phyloP scores from a whole-genome alignment of 2,888 invertebrate genomes.

The Lottia gigantea region DNA sequence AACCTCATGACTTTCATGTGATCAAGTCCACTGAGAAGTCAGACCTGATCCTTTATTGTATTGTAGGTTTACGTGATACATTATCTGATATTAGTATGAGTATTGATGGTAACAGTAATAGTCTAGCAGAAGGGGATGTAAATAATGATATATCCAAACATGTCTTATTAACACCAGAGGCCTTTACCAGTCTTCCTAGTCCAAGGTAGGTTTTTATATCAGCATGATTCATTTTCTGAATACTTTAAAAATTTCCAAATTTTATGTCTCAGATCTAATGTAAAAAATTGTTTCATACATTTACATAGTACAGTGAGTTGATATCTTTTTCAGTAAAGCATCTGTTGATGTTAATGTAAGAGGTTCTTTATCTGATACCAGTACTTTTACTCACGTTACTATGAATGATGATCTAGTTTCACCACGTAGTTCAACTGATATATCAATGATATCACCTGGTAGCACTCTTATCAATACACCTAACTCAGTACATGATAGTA shows the following conservation, averaged over 20 bases:
- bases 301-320: too few relatives aligned
- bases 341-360: constrained; percentile 23
- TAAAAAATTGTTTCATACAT: too few relatives aligned
- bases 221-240: too few relatives aligned
- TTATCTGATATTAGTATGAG: constrained; percentile 53
- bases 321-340: constrained; percentile 24
- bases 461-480: background rate
- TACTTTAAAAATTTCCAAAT: too few relatives aligned
- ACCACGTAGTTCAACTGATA: constrained; percentile 45
- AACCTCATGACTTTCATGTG: too few relatives aligned
- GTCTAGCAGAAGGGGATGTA: constrained; percentile 29
- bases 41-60: constrained; percentile 35
- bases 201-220: constrained; percentile 37
- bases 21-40: constrained; percentile 32
- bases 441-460: constrained; percentile 30
- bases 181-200: constrained; percentile 75
- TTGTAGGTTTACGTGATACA: constrained; percentile 3
- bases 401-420: constrained; percentile 50
- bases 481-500: background rate
- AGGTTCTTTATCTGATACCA: constrained; percentile 53
- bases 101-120: constrained; percentile 59
- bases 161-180: constrained; percentile 82
- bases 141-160: constrained; percentile 61
- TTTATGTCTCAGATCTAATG: too few relatives aligned
- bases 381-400: constrained; percentile 62